A percentile compares a stretch with the other conserved stretches of the same genome.
These are phyloP conservation scores for Flabesymbios commensalis DNA, from an alignment of 2,888 invertebrate species.

Conservation along the genomic window DNA sequence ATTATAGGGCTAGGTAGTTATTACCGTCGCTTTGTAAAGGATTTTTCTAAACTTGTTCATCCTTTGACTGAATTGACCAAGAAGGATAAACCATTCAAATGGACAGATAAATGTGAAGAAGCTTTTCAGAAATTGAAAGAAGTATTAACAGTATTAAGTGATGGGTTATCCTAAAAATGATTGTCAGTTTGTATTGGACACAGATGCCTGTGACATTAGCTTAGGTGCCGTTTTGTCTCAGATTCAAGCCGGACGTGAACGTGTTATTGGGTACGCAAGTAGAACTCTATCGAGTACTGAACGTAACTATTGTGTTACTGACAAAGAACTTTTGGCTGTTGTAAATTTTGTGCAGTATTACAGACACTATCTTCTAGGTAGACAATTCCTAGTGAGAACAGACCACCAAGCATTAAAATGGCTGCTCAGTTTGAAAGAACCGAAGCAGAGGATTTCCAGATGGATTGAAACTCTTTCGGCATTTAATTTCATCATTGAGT, in stretches of 20 bases:
- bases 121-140: slow-evolving; percentile 20
- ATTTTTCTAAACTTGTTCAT: slow-evolving; percentile 10
- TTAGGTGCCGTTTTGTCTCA: slow-evolving; percentile 22
- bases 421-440: slow-evolving; percentile 2
- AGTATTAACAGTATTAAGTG: slow-evolving; percentile 10
- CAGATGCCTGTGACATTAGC: slow-evolving; percentile 23
- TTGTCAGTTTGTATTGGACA: slow-evolving; percentile 24
- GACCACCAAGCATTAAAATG: slow-evolving; percentile 12
- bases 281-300: slow-evolving; percentile 2
- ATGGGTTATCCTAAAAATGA: slow-evolving; percentile 13
- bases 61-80: slow-evolving; percentile 9
- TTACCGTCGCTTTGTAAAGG: slow-evolving; percentile 8
- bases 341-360: slow-evolving; percentile 11
- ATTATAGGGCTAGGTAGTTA: slow-evolving; percentile 10
- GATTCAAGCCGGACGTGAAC: slow-evolving; percentile 9
- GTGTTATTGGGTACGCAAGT: slow-evolving; percentile 16
- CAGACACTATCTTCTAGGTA: slow-evolving; percentile 17
- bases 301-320: slow-evolving; percentile 12
- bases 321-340: slow-evolving; percentile 11
- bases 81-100: background rate
- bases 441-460: background rate
- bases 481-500: background rate
- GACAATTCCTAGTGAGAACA: slow-evolving; percentile 4
- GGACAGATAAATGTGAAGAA: background rate
- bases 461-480: background rate